Percentiles rank a stretch among this genome's conserved stretches.
Conservation (phyloP, 2,113 vertebrate species). For the Caloenas nicobarica region DNA sequence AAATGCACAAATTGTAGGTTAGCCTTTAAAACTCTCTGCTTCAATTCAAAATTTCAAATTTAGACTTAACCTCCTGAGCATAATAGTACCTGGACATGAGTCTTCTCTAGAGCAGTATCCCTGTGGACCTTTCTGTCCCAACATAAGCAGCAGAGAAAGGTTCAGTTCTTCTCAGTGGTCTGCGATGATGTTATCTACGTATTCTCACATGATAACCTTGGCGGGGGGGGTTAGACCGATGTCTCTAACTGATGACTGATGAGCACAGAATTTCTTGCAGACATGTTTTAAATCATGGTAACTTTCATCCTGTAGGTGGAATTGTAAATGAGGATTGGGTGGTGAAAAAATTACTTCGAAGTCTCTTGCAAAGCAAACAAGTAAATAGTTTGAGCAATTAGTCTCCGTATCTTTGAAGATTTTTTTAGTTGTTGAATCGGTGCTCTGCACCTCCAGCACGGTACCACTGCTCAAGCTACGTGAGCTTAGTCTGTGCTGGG, state of each 20-base stretch:
- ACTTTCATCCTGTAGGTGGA: not conserved
- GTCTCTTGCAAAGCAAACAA: not conserved
- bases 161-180: not conserved
- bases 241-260: not conserved
- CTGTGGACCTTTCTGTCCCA: not conserved
- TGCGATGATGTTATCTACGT: accelerated
- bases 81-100: not conserved
- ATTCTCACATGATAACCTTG: not conserved
- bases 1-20: not conserved
- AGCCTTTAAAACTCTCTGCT: not conserved
- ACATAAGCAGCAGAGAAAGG: not conserved
- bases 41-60: not conserved
- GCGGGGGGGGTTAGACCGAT: not conserved
- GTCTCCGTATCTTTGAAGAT: not conserved
- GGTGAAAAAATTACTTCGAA: not conserved
- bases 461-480: not conserved
- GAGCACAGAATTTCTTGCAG: not conserved
- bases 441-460: not conserved
- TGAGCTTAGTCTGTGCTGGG: not conserved
- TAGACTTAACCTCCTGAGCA: not conserved
- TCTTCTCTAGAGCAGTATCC: not conserved
- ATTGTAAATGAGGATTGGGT: not conserved
- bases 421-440: not conserved
- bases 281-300: not conserved
- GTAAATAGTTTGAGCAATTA: not conserved